A percentile compares a stretch with the other conserved stretches of the same genome.
These are phyloP conservation scores for Polypterus senegalus DNA, from an alignment of 2,113 vertebrate genomes.

Conservation along the genomic window DNA sequence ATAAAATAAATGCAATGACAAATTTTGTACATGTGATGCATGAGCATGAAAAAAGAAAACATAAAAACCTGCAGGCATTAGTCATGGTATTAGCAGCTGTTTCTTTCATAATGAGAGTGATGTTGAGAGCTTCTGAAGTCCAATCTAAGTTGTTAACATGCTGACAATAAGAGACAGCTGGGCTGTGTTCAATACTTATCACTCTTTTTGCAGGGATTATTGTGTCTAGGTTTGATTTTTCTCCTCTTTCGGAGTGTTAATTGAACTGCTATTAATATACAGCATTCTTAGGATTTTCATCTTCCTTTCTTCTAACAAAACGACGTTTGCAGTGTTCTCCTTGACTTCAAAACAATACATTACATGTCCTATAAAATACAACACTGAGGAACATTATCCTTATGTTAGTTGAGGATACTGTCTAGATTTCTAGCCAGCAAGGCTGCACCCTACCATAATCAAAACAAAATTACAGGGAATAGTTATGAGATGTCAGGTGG, in stretches of 20 bases:
- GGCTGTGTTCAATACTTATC: not conserved
- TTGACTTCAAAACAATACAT: too few species aligned
- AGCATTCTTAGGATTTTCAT: not conserved
- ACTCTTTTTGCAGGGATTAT: slow-evolving; percentile 21
- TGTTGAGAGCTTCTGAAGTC: slow-evolving; percentile 22
- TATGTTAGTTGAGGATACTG: too few species aligned
- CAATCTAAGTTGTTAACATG: slow-evolving; percentile 20
- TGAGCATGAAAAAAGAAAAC: too few species aligned
- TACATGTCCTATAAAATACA: too few species aligned
- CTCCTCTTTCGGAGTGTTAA: slow-evolving; percentile 30
- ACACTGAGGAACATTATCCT: too few species aligned
- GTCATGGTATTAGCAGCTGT: slow-evolving; percentile 47
- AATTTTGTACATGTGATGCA: too few species aligned
- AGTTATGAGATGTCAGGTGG: slow-evolving; percentile 39
- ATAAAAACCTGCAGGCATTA: slow-evolving; percentile 35
- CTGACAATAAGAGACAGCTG: slow-evolving; percentile 21
- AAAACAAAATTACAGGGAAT: too few species aligned
- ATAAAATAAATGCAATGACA: too few species aligned
- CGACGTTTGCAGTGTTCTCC: too few species aligned
- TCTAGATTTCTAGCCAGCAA: too few species aligned
- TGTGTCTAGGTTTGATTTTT: slow-evolving; percentile 25
- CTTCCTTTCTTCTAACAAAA: too few species aligned
- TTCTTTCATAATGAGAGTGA: slow-evolving; percentile 31
- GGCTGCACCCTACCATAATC: too few species aligned
- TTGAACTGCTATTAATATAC: slow-evolving; percentile 34